A percentile compares a stretch with the other conserved stretches of the same genome.
These are phyloP conservation scores for Tauraco hartlaubi DNA, from an alignment of 2,797 vertebrate genomes.

Conservation along the genomic window DNA sequence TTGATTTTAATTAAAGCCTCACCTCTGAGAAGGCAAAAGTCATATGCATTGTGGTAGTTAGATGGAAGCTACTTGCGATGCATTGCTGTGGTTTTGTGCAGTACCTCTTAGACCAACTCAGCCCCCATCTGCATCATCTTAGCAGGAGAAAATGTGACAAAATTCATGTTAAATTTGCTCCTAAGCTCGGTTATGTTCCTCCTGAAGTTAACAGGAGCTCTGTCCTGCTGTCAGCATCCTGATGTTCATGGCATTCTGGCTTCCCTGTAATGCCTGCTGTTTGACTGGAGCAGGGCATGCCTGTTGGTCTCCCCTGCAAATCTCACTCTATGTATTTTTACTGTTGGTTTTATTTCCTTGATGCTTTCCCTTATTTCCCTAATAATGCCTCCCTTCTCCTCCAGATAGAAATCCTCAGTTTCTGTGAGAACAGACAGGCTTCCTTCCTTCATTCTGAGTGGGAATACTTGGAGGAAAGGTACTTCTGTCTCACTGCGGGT, in stretches of 20 bases:
- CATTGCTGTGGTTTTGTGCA: neutral
- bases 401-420: neutral
- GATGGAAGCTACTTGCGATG: neutral
- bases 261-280: neutral
- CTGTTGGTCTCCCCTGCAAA: neutral
- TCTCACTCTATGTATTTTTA: neutral
- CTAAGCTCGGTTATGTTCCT: neutral
- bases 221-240: neutral
- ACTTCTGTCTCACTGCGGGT: neutral
- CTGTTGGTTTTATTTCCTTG: neutral
- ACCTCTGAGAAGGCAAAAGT: neutral
- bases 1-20: conserved; percentile 52
- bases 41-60: neutral
- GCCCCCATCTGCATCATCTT: neutral
- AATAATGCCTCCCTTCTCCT: neutral
- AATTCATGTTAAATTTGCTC: neutral
- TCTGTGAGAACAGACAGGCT: neutral
- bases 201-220: neutral
- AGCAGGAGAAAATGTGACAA: neutral
- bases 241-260: neutral
- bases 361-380: neutral
- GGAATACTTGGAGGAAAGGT: neutral
- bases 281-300: neutral
- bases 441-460: neutral
- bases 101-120: neutral